Base-by-base conservation (phyloP, 2,113 vertebrate species). In the Myrmophylax atrothorax region DNA sequence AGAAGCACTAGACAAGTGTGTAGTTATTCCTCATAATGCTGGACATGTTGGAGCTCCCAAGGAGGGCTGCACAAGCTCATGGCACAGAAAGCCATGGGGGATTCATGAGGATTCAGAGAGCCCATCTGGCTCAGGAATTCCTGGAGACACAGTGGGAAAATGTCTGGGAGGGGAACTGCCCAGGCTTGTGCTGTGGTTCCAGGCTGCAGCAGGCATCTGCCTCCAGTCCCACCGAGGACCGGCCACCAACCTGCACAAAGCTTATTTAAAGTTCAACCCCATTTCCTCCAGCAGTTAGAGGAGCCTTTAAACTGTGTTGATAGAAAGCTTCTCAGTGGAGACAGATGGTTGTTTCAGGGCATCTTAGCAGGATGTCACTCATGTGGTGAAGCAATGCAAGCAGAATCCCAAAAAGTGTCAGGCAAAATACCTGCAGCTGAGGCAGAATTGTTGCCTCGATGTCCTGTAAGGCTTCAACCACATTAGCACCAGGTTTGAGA, bases 321-420 rank as follows among this genome's bases (percentile, higher is more conserved):
- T 18, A 35, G 50, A 52, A 79, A 92, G 75, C 88, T 77, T 44
- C 75, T 84, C 0, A 0, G 84, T 42, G 68, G 70, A 94, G 79
- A 95, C 95, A 95, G 94, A 97, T 94, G 94, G 90, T 12, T 70
- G 68, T 88, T 88, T 74, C 67, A 89, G 88, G 79, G 85, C 90
- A 94, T 77, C 88, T 90, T 59, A 92, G 75, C 94, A 88, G 88
- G 95, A 86, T 31, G 72, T 62, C 18, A 4, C 66, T 75, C 44
- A 70, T 10, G 52, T 76, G 47, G 81, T 19, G 44, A 87, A 53
- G 74, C 40, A 69, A 52, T 18, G 44, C 77, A 78, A 89, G 90
- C 40, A 75, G 84, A 87, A 93, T 64, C 31, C 38, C 79, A 79
- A 38, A 69, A 63, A 93, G 26, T 7, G 9, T 29, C 52, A 93